Evolutionary conservation across 2,113 vertebrate species (phyloP).

Genomic region (Lanius collurio): DNA sequence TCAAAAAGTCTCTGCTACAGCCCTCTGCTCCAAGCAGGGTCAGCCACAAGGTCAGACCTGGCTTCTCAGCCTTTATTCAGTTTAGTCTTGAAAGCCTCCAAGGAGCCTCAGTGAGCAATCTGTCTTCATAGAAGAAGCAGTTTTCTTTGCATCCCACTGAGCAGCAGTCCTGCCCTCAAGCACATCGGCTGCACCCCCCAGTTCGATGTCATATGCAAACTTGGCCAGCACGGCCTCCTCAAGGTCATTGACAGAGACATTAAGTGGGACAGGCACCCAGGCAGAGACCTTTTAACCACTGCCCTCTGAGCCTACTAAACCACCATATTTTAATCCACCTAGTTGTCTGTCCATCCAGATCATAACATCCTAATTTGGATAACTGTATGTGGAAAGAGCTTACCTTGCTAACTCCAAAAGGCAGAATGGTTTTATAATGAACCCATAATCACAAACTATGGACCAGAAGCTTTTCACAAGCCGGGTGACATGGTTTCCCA

Average conservation of each 20-base stretch:
- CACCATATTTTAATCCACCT: not conserved
- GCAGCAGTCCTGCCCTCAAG: not conserved
- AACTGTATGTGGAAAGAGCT: not conserved
- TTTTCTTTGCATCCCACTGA: not conserved
- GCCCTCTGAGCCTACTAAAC: not conserved
- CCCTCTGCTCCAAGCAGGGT: not conserved
- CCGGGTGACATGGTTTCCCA: not conserved
- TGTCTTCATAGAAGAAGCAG: not conserved
- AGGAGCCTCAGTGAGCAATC: not conserved
- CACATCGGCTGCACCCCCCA: not conserved
- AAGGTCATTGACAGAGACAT: not conserved
- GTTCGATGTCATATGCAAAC: not conserved
- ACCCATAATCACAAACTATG: not conserved
- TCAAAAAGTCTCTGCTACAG: not conserved
- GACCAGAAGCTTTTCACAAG: not conserved
- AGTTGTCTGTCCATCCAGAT: not conserved
- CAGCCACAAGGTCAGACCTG: not conserved
- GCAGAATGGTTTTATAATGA: not conserved
- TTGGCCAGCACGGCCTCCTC: not conserved
- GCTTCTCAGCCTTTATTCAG: not conserved
- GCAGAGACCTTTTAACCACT: not conserved
- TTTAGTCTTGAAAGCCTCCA: not conserved
- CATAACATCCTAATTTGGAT: not conserved
- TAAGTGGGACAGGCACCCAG: not conserved
- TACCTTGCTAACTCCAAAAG: not conserved